Percentiles rank a stretch among this genome's conserved stretches.
Evolutionary conservation across 2,888 invertebrate genomes (phyloP).

Genomic region (Callinectes sapidus): DNA sequence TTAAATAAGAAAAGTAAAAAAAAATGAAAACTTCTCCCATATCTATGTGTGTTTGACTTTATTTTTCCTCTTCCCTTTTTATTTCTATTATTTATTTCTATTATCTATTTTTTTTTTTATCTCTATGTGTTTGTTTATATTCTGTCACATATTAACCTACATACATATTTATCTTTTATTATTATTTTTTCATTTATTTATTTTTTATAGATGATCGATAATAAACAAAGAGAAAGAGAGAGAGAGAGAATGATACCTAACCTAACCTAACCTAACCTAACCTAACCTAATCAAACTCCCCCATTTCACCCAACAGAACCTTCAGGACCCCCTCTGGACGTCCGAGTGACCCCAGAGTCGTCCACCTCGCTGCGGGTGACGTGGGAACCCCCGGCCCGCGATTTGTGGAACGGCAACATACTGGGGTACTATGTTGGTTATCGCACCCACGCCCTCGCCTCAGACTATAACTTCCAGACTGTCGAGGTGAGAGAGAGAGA

Average conservation of each 20-base stretch:
- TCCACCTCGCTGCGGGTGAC: conserved; percentile 85
- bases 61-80: too few species aligned
- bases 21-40: too few species aligned
- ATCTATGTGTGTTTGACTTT: too few species aligned
- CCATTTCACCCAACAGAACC: conserved; percentile 79
- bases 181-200: too few species aligned
- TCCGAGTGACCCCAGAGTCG: conserved; percentile 83
- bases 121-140: too few species aligned
- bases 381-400: conserved; percentile 84
- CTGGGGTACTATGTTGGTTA: conserved; percentile 86
- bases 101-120: too few species aligned
- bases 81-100: too few species aligned
- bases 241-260: neutral
- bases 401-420: conserved; percentile 85
- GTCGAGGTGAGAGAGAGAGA: conserved; percentile 59
- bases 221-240: neutral
- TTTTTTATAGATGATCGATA: too few species aligned
- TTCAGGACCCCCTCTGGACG: conserved; percentile 82
- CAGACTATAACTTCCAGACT: conserved; percentile 68
- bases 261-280: neutral
- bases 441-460: conserved; percentile 73
- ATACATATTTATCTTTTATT: too few species aligned
- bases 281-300: neutral
- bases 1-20: too few species aligned
- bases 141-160: too few species aligned